These are phyloP conservation scores for Panthera leo DNA, from an alignment of 2,113 vertebrate genomes.

Conservation along the genomic window DNA sequence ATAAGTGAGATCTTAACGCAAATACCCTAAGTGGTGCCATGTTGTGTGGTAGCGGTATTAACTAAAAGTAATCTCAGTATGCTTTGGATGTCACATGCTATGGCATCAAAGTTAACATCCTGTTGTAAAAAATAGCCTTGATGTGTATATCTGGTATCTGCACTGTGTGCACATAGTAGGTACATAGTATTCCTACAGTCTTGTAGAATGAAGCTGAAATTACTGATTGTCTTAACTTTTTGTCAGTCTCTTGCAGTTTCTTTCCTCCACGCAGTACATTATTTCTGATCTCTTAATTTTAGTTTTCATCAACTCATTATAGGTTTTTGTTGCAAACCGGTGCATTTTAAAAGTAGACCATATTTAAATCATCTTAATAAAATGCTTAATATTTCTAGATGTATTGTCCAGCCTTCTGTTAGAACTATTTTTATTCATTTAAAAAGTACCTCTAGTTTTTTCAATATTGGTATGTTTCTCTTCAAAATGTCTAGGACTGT, in stretches of 20 bases:
- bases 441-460: constrained; percentile 34
- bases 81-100: not conserved
- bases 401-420: not conserved
- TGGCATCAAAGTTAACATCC: not conserved
- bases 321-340: constrained; percentile 19
- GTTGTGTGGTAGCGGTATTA: not conserved
- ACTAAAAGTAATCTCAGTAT: not conserved
- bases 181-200: not conserved
- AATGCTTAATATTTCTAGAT: not conserved
- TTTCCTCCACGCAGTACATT: not conserved
- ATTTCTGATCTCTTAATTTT: constrained; percentile 34
- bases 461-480: not conserved
- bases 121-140: not conserved
- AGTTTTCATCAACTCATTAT: not conserved
- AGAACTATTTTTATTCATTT: constrained; percentile 15
- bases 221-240: not conserved
- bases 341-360: constrained; percentile 23
- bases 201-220: constrained; percentile 7
- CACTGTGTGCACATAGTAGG: not conserved
- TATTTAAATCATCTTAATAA: constrained; percentile 26
- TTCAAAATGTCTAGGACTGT: not conserved
- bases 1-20: not conserved
- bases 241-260: not conserved
- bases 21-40: not conserved
- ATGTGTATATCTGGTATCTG: not conserved